Conservation (phyloP, 1,140 invertebrate genomes). For the Heterodera schachtii region DNA sequence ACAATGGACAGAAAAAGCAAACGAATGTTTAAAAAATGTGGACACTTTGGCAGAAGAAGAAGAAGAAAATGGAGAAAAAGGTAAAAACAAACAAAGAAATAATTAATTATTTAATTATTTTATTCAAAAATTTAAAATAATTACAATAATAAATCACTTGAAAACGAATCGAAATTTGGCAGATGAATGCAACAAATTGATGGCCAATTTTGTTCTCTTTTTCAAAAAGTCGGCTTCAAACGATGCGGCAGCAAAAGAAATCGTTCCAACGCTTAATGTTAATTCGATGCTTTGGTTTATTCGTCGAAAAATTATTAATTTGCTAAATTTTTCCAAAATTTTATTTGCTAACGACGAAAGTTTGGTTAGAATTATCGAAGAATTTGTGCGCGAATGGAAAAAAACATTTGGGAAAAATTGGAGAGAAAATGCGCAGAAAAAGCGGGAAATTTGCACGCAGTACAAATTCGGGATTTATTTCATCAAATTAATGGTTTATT, state of each 20-base stretch:
- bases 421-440: neutral
- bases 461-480: neutral
- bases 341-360: neutral
- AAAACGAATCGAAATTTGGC: no score
- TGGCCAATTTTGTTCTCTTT: neutral
- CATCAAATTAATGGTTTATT: neutral
- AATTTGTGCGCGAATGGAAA: neutral
- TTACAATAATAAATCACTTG: no score
- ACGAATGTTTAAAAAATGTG: no score
- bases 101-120: neutral
- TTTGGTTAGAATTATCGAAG: neutral
- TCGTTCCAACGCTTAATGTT: neutral
- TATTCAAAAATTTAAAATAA: no score
- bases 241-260: neutral
- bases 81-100: neutral
- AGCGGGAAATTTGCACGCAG: neutral
- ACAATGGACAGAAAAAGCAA: neutral
- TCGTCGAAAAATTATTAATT: neutral
- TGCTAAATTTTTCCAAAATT: neutral
- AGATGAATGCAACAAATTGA: neutral
- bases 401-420: neutral
- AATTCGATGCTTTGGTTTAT: neutral
- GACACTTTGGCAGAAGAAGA: no score
- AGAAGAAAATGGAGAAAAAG: no score
- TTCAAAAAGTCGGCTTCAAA: neutral